phyloP scores from a whole-genome alignment of 2,113 vertebrate species.

The Miniopterus natalensis region DNA sequence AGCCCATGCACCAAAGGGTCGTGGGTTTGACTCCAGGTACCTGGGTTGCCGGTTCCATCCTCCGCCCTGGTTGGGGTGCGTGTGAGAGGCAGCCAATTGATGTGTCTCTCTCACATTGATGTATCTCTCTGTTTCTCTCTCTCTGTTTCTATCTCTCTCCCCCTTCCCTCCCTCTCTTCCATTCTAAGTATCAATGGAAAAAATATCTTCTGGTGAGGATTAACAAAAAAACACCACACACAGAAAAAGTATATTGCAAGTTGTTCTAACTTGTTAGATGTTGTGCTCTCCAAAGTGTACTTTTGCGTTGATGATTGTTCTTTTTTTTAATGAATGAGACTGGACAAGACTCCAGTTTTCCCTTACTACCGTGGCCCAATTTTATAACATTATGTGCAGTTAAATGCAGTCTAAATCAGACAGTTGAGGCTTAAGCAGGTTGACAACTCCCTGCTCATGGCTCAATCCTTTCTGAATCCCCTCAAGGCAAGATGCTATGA shows the following conservation, averaged over 20 bases:
- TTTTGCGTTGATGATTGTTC: not conserved
- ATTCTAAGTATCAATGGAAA: too few species aligned
- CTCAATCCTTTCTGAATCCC: not conserved
- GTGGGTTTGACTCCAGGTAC: too few species aligned
- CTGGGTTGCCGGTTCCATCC: too few species aligned
- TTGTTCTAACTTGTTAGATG: not conserved
- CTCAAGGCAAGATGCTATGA: not conserved
- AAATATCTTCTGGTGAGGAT: too few species aligned
- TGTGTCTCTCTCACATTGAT: too few species aligned
- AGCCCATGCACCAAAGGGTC: too few species aligned
- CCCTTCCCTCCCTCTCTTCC: too few species aligned
- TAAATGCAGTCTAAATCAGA: constrained; percentile 42
- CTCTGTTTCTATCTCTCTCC: too few species aligned
- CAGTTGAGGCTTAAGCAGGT: constrained; percentile 19
- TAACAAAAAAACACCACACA: too few species aligned
- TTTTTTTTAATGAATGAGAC: constrained; percentile 37
- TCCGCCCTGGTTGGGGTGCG: too few species aligned
- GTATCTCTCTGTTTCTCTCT: too few species aligned
- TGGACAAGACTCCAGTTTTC: constrained; percentile 41
- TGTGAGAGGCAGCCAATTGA: too few species aligned
- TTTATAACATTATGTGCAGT: not conserved
- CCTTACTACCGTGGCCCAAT: not conserved
- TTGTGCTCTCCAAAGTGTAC: not conserved
- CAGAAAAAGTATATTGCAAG: not conserved
- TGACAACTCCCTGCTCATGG: not conserved